These are phyloP conservation scores for Dyspetes luteomarginatus DNA, from an alignment of 2,888 invertebrate species.

Conservation along the genomic window DNA sequence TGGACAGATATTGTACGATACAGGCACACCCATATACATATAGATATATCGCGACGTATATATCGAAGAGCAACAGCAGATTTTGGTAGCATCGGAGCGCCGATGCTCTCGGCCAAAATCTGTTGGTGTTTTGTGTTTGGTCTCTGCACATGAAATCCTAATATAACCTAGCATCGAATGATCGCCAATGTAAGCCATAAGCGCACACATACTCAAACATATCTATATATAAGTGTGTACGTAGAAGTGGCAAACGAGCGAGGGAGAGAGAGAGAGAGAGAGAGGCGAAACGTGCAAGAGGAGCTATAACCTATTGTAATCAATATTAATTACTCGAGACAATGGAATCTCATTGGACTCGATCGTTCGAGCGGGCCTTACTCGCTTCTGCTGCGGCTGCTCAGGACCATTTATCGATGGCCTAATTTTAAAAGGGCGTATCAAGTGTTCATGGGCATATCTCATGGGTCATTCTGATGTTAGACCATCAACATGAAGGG, in stretches of 20 bases:
- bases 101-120: slow-evolving; percentile 39
- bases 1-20: neutral
- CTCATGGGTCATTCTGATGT: too few relatives aligned
- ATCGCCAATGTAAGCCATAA: slow-evolving; percentile 70
- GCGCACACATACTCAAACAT: slow-evolving; percentile 43
- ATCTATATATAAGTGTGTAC: neutral
- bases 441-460: too few relatives aligned
- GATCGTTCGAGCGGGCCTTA: slow-evolving; percentile 81
- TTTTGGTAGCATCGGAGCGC: slow-evolving; percentile 25
- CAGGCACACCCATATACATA: neutral
- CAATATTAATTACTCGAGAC: slow-evolving; percentile 84
- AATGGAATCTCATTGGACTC: slow-evolving; percentile 84
- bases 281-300: slow-evolving; percentile 57
- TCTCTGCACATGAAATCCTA: slow-evolving; percentile 76
- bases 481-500: too few relatives aligned
- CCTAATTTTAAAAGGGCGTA: too few relatives aligned
- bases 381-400: slow-evolving; percentile 57
- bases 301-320: slow-evolving; percentile 83
- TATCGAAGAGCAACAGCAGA: slow-evolving; percentile 35
- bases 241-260: slow-evolving; percentile 12
- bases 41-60: neutral
- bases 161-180: slow-evolving; percentile 76
- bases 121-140: slow-evolving; percentile 63
- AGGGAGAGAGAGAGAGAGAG: slow-evolving; percentile 40
- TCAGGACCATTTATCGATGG: slow-evolving; percentile 51